These are phyloP conservation scores for Salvelinus alpinus DNA, from an alignment of 2,113 vertebrate genomes.

Conservation along the genomic window DNA sequence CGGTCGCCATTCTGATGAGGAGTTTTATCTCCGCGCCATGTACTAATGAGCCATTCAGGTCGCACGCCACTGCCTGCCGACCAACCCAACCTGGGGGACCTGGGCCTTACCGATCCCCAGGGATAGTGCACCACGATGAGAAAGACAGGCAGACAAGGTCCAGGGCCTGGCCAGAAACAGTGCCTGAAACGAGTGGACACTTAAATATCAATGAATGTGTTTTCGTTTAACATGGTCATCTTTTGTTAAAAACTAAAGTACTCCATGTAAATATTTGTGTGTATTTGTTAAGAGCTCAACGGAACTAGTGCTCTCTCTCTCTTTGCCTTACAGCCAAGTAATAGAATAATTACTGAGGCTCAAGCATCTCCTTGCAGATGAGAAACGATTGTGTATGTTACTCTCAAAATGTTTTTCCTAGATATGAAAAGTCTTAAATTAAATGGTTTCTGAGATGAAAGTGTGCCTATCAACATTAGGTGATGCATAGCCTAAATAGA, in stretches of 20 bases:
- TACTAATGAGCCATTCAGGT: conserved; percentile 72
- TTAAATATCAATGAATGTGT: not conserved
- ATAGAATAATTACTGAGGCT: not conserved
- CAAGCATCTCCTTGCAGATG: not conserved
- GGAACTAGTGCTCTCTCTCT: not conserved
- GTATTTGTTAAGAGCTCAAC: not conserved
- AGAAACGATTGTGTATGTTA: not conserved
- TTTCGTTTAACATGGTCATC: not conserved
- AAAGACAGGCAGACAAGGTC: not conserved
- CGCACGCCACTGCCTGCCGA: conserved; percentile 42
- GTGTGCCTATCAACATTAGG: not conserved
- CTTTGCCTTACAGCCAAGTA: not conserved
- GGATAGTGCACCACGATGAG: not conserved
- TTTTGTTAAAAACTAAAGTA: not conserved
- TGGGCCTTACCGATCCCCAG: conserved; percentile 9
- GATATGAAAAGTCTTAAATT: not conserved
- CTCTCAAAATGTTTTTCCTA: not conserved
- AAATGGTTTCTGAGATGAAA: conserved; percentile 4
- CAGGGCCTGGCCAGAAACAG: not conserved
- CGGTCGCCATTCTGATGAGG: conserved; percentile 62
- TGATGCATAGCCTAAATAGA: not conserved
- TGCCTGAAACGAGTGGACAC: not conserved
- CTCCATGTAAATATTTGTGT: not conserved
- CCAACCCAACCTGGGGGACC: conserved; percentile 12
- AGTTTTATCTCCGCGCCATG: conserved; percentile 60